Conservation (phyloP, 2,888 invertebrate genomes). For the Epinotia nisella region DNA sequence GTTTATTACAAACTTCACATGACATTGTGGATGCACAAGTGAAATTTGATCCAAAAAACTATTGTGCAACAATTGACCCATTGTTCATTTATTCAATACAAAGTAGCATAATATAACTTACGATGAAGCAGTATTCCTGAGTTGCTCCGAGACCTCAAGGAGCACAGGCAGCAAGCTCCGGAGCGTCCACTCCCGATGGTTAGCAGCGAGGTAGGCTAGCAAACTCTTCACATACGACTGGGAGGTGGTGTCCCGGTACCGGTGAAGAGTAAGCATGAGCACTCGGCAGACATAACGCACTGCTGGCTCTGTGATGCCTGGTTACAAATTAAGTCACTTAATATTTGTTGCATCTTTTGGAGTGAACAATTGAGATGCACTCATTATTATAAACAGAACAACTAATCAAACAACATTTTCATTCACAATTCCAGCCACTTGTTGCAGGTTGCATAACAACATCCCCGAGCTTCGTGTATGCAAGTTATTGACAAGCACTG, state of each 20-base stretch:
- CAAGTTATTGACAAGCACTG: conserved; percentile 15
- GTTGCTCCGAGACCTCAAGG: conserved; percentile 86
- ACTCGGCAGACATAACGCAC: conserved; percentile 92
- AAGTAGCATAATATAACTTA: conserved; percentile 68
- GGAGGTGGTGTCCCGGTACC: conserved; percentile 92
- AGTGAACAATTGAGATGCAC: background rate
- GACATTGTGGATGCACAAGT: background rate
- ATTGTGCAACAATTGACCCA: no score
- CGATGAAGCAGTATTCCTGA: conserved; percentile 87
- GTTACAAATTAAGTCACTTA: conserved; percentile 16
- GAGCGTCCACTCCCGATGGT: conserved; percentile 88
- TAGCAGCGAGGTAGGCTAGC: conserved; percentile 86
- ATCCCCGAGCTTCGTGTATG: background rate
- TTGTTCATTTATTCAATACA: background rate
- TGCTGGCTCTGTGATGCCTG: conserved; percentile 91
- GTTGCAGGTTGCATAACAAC: conserved; percentile 25
- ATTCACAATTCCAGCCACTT: conserved; percentile 11
- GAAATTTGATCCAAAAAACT: no score
- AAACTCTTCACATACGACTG: conserved; percentile 90
- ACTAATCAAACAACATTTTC: background rate
- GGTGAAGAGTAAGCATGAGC: conserved; percentile 89
- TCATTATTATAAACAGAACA: background rate
- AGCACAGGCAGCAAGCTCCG: conserved; percentile 88
- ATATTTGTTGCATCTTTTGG: background rate
- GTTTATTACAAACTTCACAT: background rate